A percentile compares a stretch with the other conserved stretches of the same genome.
phyloP scores from a whole-genome alignment of 2,113 vertebrate species.

The Amphiprion ocellaris region DNA sequence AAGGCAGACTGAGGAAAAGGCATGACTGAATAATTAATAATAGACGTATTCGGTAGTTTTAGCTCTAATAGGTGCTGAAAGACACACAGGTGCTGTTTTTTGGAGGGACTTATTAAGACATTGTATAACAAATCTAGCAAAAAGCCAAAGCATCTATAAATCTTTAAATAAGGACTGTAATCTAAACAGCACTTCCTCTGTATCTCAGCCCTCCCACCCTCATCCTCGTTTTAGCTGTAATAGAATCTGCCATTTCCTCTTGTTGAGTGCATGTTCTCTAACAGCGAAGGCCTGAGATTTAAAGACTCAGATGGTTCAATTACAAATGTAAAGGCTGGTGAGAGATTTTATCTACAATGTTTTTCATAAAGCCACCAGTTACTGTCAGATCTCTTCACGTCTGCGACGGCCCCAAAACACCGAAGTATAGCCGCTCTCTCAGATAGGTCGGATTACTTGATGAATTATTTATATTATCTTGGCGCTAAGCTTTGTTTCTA shows the following conservation, averaged over 20 bases:
- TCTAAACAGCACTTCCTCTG: conserved; percentile 1
- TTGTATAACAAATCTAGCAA: neutral
- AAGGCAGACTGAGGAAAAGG: too few relatives aligned
- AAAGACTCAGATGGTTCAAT: conserved; percentile 59
- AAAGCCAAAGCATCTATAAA: neutral
- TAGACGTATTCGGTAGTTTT: too few relatives aligned
- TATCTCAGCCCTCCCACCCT: neutral
- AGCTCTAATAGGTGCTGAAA: too few relatives aligned
- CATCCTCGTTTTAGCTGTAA: conserved; percentile 38
- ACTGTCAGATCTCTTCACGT: conserved; percentile 60
- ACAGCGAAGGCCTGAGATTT: conserved; percentile 34
- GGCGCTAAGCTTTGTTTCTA: conserved; percentile 42
- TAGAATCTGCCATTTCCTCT: conserved; percentile 51
- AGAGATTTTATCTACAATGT: conserved; percentile 64
- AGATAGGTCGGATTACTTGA: conserved; percentile 53
- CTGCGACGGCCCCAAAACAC: conserved; percentile 45
- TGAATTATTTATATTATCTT: conserved; percentile 73
- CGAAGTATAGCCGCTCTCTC: conserved; percentile 37
- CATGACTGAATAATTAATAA: too few relatives aligned
- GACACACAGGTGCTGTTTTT: too few relatives aligned
- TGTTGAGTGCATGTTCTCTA: conserved; percentile 42
- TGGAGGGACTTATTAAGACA: neutral
- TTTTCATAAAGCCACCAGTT: conserved; percentile 59
- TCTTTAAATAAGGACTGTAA: conserved; percentile 27
- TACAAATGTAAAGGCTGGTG: conserved; percentile 62